Percentiles rank a stretch among this genome's conserved stretches.
Conservation (phyloP, 1,140 invertebrate genomes). For the Cydia strobilella region DNA sequence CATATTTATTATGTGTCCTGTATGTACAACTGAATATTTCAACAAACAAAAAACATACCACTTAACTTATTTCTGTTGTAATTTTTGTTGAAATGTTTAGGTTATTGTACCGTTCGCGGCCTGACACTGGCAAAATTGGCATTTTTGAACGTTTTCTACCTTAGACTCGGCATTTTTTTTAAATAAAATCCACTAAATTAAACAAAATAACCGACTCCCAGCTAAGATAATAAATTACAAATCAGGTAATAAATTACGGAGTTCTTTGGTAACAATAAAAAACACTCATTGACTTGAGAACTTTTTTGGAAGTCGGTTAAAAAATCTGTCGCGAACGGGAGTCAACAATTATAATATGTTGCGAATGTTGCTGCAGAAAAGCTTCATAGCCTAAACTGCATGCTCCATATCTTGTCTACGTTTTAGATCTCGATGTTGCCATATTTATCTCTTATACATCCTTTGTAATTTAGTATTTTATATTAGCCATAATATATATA, state of each 20-base stretch:
- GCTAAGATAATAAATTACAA: conserved; percentile 9
- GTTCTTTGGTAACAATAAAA: conserved; percentile 38
- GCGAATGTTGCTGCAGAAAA: conserved; percentile 59
- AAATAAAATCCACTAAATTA: neutral
- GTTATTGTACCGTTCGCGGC: conserved; percentile 51
- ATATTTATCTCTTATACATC: conserved; percentile 14
- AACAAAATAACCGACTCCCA: neutral
- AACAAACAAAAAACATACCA: neutral
- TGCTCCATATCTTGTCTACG: conserved; percentile 58
- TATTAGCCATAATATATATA: neutral
- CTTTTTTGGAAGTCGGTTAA: neutral
- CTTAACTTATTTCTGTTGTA: conserved; percentile 3
- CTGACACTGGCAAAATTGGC: conserved; percentile 17
- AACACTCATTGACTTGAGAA: neutral
- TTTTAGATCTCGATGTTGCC: conserved; percentile 40
- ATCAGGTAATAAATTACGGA: conserved; percentile 29
- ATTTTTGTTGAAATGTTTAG: conserved; percentile 47
- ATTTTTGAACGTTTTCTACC: neutral
- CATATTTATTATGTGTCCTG: conserved; percentile 18
- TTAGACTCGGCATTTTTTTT: too few species aligned
- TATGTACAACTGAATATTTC: conserved; percentile 17
- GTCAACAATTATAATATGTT: conserved; percentile 43
- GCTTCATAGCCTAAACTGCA: conserved; percentile 66
- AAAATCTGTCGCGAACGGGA: conserved; percentile 43
- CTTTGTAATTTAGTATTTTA: conserved; percentile 16